Conservation (phyloP, 92 coral and sea anemone genomes). For the Virgularia gustaviana region DNA sequence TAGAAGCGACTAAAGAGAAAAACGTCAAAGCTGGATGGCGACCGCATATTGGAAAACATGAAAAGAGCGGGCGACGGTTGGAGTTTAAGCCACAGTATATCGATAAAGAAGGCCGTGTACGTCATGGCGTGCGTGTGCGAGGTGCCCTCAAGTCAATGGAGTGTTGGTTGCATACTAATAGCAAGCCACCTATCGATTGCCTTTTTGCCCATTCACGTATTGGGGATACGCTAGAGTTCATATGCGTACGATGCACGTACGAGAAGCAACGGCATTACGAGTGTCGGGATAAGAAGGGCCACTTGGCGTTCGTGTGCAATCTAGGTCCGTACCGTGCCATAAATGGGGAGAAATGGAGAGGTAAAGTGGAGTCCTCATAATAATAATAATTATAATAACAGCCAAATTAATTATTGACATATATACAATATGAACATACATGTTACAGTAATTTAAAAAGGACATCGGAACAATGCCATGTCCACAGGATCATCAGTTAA, state of each 20-base stretch:
- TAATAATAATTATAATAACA: not conserved
- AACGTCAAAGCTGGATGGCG: constrained; percentile 77
- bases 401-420: not conserved
- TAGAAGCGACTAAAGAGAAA: constrained; percentile 66
- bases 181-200: constrained; percentile 89
- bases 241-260: constrained; percentile 87
- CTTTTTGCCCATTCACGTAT: constrained; percentile 97
- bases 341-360: constrained; percentile 80
- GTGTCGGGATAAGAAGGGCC: constrained; percentile 86
- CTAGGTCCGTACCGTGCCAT: constrained; percentile 84
- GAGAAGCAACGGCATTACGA: constrained; percentile 75
- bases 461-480: no score
- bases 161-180: constrained; percentile 78
- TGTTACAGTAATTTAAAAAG: no score
- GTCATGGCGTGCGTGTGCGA: constrained; percentile 92
- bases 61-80: constrained; percentile 67
- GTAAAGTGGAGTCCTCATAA: constrained; percentile 24
- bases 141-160: constrained; percentile 98
- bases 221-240: constrained; percentile 95
- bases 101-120: constrained; percentile 90
- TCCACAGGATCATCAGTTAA: no score
- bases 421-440: not conserved
- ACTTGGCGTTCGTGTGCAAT: constrained; percentile 80
- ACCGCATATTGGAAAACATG: constrained; percentile 80
- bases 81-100: constrained; percentile 86